Evolutionary conservation across 2,797 vertebrate genomes (phyloP).

Genomic region (Pygocentrus nattereri): DNA sequence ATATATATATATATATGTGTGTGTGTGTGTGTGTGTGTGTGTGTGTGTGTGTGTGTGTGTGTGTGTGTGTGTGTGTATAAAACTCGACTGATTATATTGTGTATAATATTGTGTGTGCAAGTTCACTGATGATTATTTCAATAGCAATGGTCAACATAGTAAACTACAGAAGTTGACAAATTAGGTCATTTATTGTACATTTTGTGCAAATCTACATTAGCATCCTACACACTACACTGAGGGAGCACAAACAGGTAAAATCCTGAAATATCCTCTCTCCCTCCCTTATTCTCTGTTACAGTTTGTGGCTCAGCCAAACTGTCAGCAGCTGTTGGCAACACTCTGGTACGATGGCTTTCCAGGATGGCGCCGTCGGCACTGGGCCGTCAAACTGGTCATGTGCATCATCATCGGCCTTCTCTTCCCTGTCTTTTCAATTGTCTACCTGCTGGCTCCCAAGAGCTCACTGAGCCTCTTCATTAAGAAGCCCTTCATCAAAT

Average conservation of each 20-base stretch:
- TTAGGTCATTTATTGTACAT: neutral
- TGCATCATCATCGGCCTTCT: conserved; percentile 95
- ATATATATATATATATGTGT: too few relatives aligned
- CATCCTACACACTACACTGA: neutral
- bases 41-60: too few relatives aligned
- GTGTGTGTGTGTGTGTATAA: too few relatives aligned
- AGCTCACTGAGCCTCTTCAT: conserved; percentile 94
- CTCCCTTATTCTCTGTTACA: conserved; percentile 63
- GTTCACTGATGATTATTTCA: too few relatives aligned
- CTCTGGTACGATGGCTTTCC: conserved; percentile 97
- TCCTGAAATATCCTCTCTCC: conserved; percentile 3
- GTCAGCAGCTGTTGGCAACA: conserved; percentile 94
- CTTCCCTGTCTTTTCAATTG: conserved; percentile 89
- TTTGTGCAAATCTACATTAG: neutral
- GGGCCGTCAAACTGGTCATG: conserved; percentile 93
- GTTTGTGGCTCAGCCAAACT: conserved; percentile 98
- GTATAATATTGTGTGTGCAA: too few relatives aligned
- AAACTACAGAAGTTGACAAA: too few relatives aligned
- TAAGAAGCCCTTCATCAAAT: conserved; percentile 99
- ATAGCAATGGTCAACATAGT: too few relatives aligned
- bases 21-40: too few relatives aligned
- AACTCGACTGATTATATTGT: too few relatives aligned
- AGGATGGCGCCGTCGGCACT: conserved; percentile 93
- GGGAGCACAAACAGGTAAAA: neutral
- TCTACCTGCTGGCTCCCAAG: conserved; percentile 92